A percentile compares a stretch with the other conserved stretches of the same genome.
phyloP scores from a whole-genome alignment of 1,140 invertebrate genomes.

The Potamilus streckersoni region DNA sequence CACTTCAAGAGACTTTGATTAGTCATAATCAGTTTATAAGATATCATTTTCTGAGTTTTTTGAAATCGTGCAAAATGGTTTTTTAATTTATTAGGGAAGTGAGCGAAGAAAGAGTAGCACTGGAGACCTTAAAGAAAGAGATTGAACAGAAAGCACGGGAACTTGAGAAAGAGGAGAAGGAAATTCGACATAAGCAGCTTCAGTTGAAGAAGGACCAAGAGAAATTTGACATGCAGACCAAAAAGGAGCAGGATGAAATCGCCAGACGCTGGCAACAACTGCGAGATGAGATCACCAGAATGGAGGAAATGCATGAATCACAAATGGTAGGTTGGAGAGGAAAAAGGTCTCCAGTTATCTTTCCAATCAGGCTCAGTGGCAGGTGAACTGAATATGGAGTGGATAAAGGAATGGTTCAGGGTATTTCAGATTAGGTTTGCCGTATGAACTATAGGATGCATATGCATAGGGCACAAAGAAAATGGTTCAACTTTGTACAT shows the following conservation, averaged over 20 bases:
- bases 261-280: constrained; percentile 53
- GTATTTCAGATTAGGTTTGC: too few relatives aligned
- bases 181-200: constrained; percentile 30
- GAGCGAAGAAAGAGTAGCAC: constrained; percentile 12
- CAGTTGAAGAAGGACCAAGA: constrained; percentile 38
- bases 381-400: too few relatives aligned
- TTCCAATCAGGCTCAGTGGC: too few relatives aligned
- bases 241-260: constrained; percentile 48
- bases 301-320: constrained; percentile 52
- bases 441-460: too few relatives aligned
- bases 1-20: too few relatives aligned
- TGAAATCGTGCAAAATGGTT: too few relatives aligned
- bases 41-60: too few relatives aligned
- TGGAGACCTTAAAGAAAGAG: constrained; percentile 27
- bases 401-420: too few relatives aligned
- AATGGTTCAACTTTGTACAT: too few relatives aligned
- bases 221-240: constrained; percentile 20
- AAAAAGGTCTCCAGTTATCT: too few relatives aligned
- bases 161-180: constrained; percentile 27
- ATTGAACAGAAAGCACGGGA: constrained; percentile 19
- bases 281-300: constrained; percentile 50
- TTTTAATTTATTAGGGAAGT: constrained; percentile 7
- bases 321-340: constrained; percentile 42
- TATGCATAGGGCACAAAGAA: too few relatives aligned
- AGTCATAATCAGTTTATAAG: too few relatives aligned